Conservation (phyloP, 2,113 vertebrate genomes). For the Psophia crepitans region DNA sequence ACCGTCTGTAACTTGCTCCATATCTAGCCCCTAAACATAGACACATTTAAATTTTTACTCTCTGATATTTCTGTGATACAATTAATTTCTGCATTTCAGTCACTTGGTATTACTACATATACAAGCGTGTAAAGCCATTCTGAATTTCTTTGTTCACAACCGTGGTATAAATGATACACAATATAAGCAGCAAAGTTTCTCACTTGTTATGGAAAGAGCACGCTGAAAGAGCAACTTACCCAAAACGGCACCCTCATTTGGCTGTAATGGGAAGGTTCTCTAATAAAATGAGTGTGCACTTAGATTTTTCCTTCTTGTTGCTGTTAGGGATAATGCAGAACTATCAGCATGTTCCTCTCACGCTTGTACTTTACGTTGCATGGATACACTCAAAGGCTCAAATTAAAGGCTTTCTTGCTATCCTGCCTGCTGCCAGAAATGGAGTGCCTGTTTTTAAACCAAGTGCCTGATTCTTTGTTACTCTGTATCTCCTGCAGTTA, state of each 20-base stretch:
- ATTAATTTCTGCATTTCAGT: not conserved
- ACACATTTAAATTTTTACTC: not conserved
- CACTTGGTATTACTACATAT: not conserved
- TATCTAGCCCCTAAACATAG: not conserved
- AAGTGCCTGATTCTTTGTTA: not conserved
- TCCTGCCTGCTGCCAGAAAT: not conserved
- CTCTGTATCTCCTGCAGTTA: not conserved
- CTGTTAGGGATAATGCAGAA: not conserved
- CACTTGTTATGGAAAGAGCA: not conserved
- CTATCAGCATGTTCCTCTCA: slow-evolving; percentile 13
- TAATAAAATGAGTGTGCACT: not conserved
- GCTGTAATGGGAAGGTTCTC: not conserved
- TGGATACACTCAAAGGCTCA: slow-evolving; percentile 26
- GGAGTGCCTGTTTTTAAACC: slow-evolving; percentile 17
- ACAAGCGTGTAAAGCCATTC: not conserved
- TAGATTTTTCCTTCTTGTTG: slow-evolving; percentile 1
- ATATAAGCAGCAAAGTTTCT: not conserved
- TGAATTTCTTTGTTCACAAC: not conserved
- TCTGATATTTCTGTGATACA: not conserved
- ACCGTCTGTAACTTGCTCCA: not conserved
- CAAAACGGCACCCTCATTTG: not conserved
- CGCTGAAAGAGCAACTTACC: fast-evolving
- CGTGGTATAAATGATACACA: not conserved
- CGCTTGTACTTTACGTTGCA: not conserved
- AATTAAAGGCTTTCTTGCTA: slow-evolving; percentile 35